A percentile compares a stretch with the other conserved stretches of the same genome.
phyloP scores from a whole-genome alignment of 35 echinoderm and acorn worm species.

The Lytechinus variegatus region DNA sequence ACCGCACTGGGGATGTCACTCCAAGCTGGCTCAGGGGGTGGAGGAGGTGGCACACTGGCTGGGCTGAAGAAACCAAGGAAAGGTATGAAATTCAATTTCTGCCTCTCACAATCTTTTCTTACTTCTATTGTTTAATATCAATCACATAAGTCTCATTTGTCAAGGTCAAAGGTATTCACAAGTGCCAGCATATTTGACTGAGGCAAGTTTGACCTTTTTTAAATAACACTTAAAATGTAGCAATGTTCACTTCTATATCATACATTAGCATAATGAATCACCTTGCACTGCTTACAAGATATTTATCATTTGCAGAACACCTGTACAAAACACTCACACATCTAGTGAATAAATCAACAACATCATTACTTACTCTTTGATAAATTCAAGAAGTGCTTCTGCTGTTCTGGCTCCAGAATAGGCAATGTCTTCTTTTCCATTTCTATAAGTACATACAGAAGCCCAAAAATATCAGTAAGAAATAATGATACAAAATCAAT shows the following conservation, averaged over 20 bases:
- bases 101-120: too few species aligned
- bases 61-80: background rate
- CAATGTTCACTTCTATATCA: too few species aligned
- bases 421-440: conserved; percentile 68
- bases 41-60: conserved; percentile 53
- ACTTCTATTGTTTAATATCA: too few species aligned
- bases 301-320: background rate
- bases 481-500: background rate
- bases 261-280: too few species aligned
- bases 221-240: too few species aligned
- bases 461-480: background rate
- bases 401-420: conserved; percentile 64
- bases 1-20: conserved; percentile 77
- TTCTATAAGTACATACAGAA: conserved; percentile 50
- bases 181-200: too few species aligned
- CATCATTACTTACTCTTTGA: conserved; percentile 72
- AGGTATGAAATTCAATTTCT: background rate
- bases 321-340: background rate
- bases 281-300: background rate
- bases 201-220: too few species aligned
- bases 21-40: conserved; percentile 74
- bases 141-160: too few species aligned
- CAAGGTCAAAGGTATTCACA: too few species aligned
- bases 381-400: conserved; percentile 77
- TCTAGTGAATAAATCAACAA: background rate